Base-by-base conservation (phyloP, 2,797 vertebrate species). In the Pseudomugil tenellus region DNA sequence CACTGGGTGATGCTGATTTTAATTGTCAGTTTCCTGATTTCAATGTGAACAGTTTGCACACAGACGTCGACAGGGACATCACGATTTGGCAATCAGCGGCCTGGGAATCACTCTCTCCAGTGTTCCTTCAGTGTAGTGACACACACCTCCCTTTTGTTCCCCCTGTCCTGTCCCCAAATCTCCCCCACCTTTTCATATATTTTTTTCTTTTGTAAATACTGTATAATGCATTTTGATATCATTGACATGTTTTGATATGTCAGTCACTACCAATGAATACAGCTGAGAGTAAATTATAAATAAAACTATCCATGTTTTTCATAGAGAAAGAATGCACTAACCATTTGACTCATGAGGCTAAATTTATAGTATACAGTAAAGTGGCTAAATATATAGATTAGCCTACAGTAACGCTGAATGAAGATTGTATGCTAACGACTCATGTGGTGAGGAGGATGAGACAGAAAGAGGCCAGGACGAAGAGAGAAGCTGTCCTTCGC, bases 181-280 rank as follows among this genome's bases (percentile, higher is more conserved):
- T 46, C 32, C 21, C 60, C 56, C 76, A 19, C 55, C 65, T 29
- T 85, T 85, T 89, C 57, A 74, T 84, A n/a, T n/a, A n/a, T 90
- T 92, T 88, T 91, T 54, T 29, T 70, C 83, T 86, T 80, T 86
- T 93, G 92, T 94, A 93, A 92, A 94, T 94, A 92, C 88, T 93
- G 93, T 93, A 94, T 87, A 93, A 93, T 93, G 92, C 92, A 94
- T 94, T 94, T 94, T 94, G 93, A 94, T 94, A 94, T 93, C 93
- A 94, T 94, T 92, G 92, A 94, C 93, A 94, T 94, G 92, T 93
- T 93, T 94, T 94, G 88, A 94, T 92, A 94, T 93, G 91, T 93
- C 92, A 91, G 89, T 92, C 91, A 93, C 90, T 92, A 93, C 90
- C 92, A 93, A 93, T 94, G 91, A 94, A 91, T 93, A 92, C 92